These are phyloP conservation scores for Homalodisca vitripennis DNA, from an alignment of 1,140 invertebrate species.

Conservation along the genomic window DNA sequence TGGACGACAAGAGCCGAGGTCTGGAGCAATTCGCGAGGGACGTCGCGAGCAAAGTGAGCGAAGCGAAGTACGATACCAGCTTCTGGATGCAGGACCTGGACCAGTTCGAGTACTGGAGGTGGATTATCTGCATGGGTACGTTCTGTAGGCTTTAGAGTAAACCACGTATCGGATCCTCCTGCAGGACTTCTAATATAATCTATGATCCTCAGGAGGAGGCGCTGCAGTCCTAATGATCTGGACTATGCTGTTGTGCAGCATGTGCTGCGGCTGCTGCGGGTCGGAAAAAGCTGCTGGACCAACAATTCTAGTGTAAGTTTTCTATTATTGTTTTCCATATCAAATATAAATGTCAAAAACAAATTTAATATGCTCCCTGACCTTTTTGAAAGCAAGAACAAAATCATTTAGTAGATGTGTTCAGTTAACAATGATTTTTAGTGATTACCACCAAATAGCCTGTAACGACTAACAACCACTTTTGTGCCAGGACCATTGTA, in stretches of 20 bases:
- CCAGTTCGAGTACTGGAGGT: conserved; percentile 48
- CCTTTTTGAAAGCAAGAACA: too few species aligned
- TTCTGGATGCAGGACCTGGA: conserved; percentile 45
- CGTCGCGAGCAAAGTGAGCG: conserved; percentile 47
- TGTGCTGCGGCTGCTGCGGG: conserved; percentile 56
- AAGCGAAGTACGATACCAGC: conserved; percentile 43
- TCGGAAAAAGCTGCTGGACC: conserved; percentile 54
- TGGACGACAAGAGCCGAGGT: conserved; percentile 48
- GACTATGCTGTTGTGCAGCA: conserved; percentile 51
- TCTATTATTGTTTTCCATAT: neutral
- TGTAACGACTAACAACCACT: neutral
- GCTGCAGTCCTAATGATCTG: conserved; percentile 51
- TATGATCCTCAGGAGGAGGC: conserved; percentile 43
- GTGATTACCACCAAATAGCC: too few species aligned
- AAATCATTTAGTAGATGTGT: too few species aligned
- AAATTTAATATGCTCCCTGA: too few species aligned
- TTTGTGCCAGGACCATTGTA: conserved; percentile 32
- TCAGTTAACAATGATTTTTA: too few species aligned
- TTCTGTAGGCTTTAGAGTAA: conserved; percentile 11
- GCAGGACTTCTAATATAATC: neutral
- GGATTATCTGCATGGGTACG: conserved; percentile 49
- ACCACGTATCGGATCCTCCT: neutral
- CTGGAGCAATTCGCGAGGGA: conserved; percentile 48
- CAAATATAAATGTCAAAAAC: too few species aligned
- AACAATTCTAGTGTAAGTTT: conserved; percentile 51